Evolutionary conservation across 92 coral and sea anemone genomes (phyloP).

Genomic region (Parazoanthus atlanticus): DNA sequence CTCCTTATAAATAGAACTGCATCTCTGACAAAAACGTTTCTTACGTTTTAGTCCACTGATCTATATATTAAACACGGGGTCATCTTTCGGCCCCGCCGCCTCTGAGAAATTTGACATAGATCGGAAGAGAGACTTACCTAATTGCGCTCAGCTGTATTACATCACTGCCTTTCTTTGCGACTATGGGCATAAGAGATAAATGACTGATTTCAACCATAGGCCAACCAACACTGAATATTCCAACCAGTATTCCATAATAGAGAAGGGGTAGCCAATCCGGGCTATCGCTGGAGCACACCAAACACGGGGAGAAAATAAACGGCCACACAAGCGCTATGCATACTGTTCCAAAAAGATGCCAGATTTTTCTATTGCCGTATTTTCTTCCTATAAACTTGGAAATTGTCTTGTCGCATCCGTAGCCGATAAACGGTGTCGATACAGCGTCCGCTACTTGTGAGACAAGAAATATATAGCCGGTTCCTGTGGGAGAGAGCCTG

Average conservation of each 20-base stretch:
- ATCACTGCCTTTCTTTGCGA: conserved; percentile 73
- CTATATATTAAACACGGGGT: neutral
- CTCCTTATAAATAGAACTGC: too few species aligned
- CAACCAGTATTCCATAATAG: conserved; percentile 69
- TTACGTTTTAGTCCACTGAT: neutral
- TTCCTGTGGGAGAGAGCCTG: conserved; percentile 70
- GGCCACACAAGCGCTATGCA: conserved; percentile 90
- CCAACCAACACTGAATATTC: conserved; percentile 82
- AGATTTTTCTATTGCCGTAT: conserved; percentile 86
- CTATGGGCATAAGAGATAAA: conserved; percentile 86
- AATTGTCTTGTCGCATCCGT: conserved; percentile 78
- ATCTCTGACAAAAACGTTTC: too few species aligned
- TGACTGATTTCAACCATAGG: conserved; percentile 95
- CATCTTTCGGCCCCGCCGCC: neutral
- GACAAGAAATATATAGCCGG: conserved; percentile 76
- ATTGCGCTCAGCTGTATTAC: conserved; percentile 79
- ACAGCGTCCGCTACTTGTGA: conserved; percentile 86
- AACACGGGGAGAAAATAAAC: conserved; percentile 77
- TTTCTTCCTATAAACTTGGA: conserved; percentile 62
- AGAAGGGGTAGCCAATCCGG: conserved; percentile 70
- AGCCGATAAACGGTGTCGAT: conserved; percentile 87
- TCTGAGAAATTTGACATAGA: neutral
- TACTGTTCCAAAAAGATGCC: conserved; percentile 81
- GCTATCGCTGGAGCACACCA: conserved; percentile 59
- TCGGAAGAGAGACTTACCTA: conserved; percentile 61